phyloP scores from a whole-genome alignment of 1,140 invertebrate genomes.

The Dreissena rostriformis region DNA sequence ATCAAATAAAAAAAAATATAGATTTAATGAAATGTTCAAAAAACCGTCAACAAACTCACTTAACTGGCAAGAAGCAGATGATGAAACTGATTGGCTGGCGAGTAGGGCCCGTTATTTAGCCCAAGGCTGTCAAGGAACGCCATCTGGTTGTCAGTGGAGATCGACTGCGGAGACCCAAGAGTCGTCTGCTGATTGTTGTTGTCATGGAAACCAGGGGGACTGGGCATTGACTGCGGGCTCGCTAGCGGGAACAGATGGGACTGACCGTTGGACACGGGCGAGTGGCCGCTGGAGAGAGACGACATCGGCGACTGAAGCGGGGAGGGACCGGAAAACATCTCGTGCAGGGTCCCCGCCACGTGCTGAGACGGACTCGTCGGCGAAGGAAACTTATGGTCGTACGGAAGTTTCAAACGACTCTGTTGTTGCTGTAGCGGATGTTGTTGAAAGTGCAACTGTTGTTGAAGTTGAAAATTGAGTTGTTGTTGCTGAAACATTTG shows the following conservation, averaged over 20 bases:
- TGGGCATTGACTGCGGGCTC: slow-evolving; percentile 22
- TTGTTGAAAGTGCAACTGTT: slow-evolving; percentile 67
- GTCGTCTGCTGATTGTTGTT: slow-evolving; percentile 39
- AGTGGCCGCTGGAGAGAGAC: slow-evolving; percentile 36
- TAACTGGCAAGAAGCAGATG: slow-evolving; percentile 91
- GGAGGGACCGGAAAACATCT: slow-evolving; percentile 59
- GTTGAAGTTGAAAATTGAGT: slow-evolving; percentile 49
- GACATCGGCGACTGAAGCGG: slow-evolving; percentile 59
- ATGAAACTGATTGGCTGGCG: slow-evolving; percentile 85
- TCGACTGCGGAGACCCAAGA: slow-evolving; percentile 44
- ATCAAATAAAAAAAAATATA: no score
- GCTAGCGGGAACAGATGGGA: slow-evolving; percentile 25
- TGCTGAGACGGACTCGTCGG: slow-evolving; percentile 51
- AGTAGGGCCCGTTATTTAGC: slow-evolving; percentile 84
- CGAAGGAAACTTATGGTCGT: slow-evolving; percentile 43
- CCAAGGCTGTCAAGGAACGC: slow-evolving; percentile 82
- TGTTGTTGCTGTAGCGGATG: slow-evolving; percentile 66
- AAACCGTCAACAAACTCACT: slow-evolving; percentile 53
- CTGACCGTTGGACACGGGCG: slow-evolving; percentile 24
- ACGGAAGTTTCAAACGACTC: slow-evolving; percentile 49
- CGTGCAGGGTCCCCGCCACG: slow-evolving; percentile 43
- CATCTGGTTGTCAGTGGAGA: slow-evolving; percentile 77
- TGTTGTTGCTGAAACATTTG: slow-evolving; percentile 64
- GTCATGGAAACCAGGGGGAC: slow-evolving; percentile 1
- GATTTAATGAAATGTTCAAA: no score